These are phyloP conservation scores for Gastrophysa polygoni DNA, from an alignment of 2,888 invertebrate genomes.

Conservation along the genomic window DNA sequence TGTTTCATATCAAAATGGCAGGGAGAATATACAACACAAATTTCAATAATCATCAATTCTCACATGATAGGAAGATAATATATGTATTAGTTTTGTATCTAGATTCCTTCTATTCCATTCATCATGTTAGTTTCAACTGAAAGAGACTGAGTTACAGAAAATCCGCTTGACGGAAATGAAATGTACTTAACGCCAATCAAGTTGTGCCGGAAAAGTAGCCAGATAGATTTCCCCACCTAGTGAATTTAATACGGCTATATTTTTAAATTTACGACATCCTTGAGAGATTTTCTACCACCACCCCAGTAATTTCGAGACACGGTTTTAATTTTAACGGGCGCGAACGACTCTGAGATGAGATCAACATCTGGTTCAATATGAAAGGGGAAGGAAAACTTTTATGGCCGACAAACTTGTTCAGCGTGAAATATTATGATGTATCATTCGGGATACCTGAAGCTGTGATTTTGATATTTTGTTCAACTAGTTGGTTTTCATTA, in stretches of 20 bases:
- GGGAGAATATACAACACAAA: too few relatives aligned
- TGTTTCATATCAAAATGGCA: too few relatives aligned
- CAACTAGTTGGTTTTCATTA: constrained; percentile 47
- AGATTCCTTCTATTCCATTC: too few relatives aligned
- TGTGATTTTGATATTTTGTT: constrained; percentile 40
- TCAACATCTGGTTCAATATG: constrained; percentile 45
- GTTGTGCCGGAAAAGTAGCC: constrained; percentile 36
- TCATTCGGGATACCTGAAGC: constrained; percentile 48
- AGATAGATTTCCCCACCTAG: constrained; percentile 51
- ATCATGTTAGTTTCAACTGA: too few relatives aligned
- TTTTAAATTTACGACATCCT: constrained; percentile 59
- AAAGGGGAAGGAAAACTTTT: constrained; percentile 45
- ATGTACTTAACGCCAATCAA: constrained; percentile 10
- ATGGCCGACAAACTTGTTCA: constrained; percentile 46
- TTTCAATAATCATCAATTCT: too few relatives aligned
- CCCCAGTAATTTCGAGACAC: constrained; percentile 59
- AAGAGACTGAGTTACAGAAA: too few relatives aligned
- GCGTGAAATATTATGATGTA: constrained; percentile 49
- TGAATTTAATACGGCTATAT: constrained; percentile 57
- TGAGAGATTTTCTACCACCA: constrained; percentile 57
- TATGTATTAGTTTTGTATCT: too few relatives aligned
- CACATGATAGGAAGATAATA: too few relatives aligned
- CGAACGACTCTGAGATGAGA: constrained; percentile 41
- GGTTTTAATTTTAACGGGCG: constrained; percentile 58
- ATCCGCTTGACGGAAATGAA: too few relatives aligned